Conservation (phyloP, 2,113 vertebrate genomes). For the Nesogale talazaci region DNA sequence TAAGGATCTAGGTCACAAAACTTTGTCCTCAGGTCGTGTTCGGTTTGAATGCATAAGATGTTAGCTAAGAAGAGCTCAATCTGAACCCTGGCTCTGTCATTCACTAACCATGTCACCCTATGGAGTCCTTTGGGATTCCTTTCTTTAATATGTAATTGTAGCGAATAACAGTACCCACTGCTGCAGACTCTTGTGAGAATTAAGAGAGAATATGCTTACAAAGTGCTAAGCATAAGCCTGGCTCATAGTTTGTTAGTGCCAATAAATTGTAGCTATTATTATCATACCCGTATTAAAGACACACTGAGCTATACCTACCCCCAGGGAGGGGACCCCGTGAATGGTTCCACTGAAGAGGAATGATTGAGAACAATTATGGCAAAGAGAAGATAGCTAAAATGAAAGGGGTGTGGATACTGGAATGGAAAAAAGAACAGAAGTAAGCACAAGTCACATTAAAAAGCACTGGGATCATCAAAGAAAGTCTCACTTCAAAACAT, state of each 20-base stretch:
- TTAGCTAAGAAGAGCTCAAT: conserved; percentile 39
- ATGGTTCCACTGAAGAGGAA: background rate
- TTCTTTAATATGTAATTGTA: conserved; percentile 18
- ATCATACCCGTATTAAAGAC: conserved; percentile 31
- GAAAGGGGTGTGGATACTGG: background rate
- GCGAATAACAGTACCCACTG: background rate
- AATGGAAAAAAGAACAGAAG: background rate
- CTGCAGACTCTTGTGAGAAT: background rate
- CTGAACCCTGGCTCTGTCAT: background rate
- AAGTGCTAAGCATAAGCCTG: conserved; percentile 31
- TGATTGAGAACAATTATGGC: conserved; percentile 3
- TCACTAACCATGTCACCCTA: background rate
- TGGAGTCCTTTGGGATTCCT: background rate
- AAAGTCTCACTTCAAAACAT: conserved; percentile 14
- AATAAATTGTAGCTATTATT: background rate
- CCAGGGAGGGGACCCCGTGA: background rate
- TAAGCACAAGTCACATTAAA: background rate
- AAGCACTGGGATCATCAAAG: background rate
- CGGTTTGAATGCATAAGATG: conserved; percentile 43
- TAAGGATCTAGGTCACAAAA: conserved; percentile 69
- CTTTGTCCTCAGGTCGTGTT: background rate
- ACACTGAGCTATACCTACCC: background rate
- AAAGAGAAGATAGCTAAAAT: background rate
- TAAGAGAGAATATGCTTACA: conserved; percentile 28
- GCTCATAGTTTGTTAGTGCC: background rate